Evolutionary conservation across 2,888 invertebrate species (phyloP).

Genomic region (Muscina levida): DNA sequence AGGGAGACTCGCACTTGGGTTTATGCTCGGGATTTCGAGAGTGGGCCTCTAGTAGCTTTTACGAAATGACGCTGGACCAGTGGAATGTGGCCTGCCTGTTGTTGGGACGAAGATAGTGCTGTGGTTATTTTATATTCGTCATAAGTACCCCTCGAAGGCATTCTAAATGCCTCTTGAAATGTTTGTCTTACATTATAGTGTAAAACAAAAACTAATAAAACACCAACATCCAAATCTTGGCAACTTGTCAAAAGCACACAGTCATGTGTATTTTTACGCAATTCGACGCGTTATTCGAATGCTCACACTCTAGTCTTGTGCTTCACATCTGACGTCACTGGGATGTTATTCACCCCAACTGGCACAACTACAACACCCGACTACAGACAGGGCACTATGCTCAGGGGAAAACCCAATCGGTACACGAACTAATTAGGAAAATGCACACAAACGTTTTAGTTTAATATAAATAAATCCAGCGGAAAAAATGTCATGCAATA

Average conservation of each 20-base stretch:
- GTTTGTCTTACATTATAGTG: not conserved
- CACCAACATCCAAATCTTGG: conserved; percentile 33
- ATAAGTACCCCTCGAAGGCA: conserved; percentile 5
- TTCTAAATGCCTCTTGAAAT: conserved; percentile 1
- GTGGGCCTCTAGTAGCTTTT: too few species aligned
- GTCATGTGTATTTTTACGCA: conserved; percentile 47
- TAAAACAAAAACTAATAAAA: too few species aligned
- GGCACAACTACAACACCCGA: too few species aligned
- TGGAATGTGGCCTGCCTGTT: too few species aligned
- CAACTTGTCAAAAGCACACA: conserved; percentile 53
- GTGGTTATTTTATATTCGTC: conserved; percentile 7
- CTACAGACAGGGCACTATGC: too few species aligned
- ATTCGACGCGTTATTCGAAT: conserved; percentile 53
- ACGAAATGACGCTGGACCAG: too few species aligned
- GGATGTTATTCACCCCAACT: too few species aligned
- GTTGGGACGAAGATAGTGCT: too few species aligned
- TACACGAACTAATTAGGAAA: not conserved
- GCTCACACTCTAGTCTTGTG: conserved; percentile 1
- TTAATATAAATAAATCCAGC: not conserved
- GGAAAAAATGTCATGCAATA: too few species aligned
- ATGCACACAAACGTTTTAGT: not conserved
- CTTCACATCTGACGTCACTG: not conserved
- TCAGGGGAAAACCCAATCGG: not conserved
- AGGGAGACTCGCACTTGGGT: not conserved
- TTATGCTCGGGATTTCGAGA: too few species aligned